Percentiles rank a stretch among this genome's conserved stretches.
phyloP scores from a whole-genome alignment of 1,140 invertebrate species.

The Drosophila prosaltans region DNA sequence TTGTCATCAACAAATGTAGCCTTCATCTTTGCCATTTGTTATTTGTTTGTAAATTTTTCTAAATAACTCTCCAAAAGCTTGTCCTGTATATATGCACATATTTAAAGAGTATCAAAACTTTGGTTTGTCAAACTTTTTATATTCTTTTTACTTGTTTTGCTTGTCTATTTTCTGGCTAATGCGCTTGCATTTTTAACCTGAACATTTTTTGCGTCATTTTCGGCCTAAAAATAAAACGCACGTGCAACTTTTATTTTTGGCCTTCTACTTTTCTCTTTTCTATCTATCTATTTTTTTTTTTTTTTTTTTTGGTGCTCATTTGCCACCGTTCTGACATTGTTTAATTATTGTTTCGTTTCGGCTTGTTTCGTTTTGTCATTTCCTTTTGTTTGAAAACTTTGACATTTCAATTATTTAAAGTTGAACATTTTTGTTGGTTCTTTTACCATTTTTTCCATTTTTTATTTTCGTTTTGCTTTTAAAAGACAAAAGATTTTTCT shows the following conservation, averaged over 20 bases:
- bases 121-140: background rate
- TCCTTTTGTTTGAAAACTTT: slow-evolving; percentile 25
- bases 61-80: no score
- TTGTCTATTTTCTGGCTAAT: background rate
- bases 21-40: no score
- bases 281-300: background rate
- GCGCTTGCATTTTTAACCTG: slow-evolving; percentile 3
- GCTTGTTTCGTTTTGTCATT: slow-evolving; percentile 13
- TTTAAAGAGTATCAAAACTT: no score
- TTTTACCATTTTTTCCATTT: background rate
- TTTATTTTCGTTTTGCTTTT: background rate
- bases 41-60: no score
- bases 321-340: background rate
- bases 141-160: background rate
- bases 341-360: slow-evolving; percentile 38
- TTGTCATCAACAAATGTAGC: no score
- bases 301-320: background rate
- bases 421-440: background rate
- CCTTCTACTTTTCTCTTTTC: no score
- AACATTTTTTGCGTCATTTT: slow-evolving; percentile 15
- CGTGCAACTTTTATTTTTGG: background rate
- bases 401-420: slow-evolving; percentile 34
- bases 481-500: slow-evolving; percentile 3
- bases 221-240: background rate
- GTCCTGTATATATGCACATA: no score